Percentiles rank a stretch among this genome's conserved stretches.
phyloP scores from a whole-genome alignment of 2,888 invertebrate species.

The Cordilura impudica region DNA sequence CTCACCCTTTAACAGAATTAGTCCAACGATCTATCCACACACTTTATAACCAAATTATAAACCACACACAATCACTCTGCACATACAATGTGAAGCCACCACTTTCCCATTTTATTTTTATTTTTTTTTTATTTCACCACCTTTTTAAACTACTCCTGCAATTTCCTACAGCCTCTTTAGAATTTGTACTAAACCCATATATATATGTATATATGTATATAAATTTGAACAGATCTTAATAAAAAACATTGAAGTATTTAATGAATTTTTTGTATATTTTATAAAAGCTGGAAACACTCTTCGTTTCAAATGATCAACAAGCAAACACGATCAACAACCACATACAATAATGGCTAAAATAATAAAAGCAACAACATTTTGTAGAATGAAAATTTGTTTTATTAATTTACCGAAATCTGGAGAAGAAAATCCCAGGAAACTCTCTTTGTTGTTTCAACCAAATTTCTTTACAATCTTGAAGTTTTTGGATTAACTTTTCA shows the following conservation, averaged over 20 bases:
- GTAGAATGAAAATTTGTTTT: neutral
- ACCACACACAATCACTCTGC: conserved; percentile 32
- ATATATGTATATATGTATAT: neutral
- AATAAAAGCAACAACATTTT: neutral
- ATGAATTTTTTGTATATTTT: too few relatives aligned
- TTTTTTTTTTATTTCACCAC: neutral
- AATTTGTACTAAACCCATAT: conserved; percentile 9
- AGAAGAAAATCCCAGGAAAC: too few relatives aligned
- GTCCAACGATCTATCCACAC: conserved; percentile 49
- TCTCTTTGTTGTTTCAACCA: too few relatives aligned
- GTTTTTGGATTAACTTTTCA: too few relatives aligned
- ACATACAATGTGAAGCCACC: conserved; percentile 21
- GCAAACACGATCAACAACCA: conserved; percentile 62
- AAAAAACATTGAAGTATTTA: neutral
- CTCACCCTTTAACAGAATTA: conserved; percentile 35
- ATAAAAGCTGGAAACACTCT: neutral
- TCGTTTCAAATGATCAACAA: conserved; percentile 35
- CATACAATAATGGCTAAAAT: conserved; percentile 41
- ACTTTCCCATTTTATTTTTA: conserved; percentile 11
- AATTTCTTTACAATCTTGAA: too few relatives aligned
- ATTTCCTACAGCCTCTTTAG: neutral
- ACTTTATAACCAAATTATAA: conserved; percentile 15
- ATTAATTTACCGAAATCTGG: neutral
- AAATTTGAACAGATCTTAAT: conserved; percentile 27
- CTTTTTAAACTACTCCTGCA: neutral